phyloP scores from a whole-genome alignment of 2,113 vertebrate genomes.

The Alexandromys fortis region DNA sequence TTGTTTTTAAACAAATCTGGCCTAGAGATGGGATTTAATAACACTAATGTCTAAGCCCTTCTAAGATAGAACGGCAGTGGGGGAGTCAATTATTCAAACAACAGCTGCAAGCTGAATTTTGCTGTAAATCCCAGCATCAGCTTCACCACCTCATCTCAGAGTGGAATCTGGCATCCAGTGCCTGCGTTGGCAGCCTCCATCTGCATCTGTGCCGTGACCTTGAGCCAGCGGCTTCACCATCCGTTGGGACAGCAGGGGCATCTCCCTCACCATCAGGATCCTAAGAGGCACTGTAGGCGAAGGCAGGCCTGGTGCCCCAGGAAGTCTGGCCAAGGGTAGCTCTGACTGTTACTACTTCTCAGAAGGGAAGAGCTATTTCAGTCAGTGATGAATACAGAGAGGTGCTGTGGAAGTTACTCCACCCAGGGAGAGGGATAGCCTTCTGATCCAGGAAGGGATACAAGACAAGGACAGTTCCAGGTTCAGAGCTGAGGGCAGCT shows the following conservation, averaged over 20 bases:
- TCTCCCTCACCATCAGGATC: neutral
- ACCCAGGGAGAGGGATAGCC: neutral
- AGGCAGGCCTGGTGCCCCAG: neutral
- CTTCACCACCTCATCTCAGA: conserved; percentile 36
- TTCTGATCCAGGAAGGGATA: neutral
- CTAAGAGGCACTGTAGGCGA: neutral
- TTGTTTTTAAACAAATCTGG: conserved; percentile 25
- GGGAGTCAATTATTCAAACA: conserved; percentile 67
- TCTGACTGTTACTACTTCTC: neutral
- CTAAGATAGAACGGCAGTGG: neutral
- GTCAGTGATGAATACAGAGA: neutral
- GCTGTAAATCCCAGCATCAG: conserved; percentile 57
- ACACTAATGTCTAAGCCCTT: neutral
- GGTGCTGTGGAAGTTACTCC: neutral
- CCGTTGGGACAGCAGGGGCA: neutral
- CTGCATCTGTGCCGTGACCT: neutral
- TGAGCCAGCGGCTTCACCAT: neutral
- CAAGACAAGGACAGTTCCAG: neutral
- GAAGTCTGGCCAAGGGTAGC: neutral
- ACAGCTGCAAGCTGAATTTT: conserved; percentile 69
- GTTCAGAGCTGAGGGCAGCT: neutral
- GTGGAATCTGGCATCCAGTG: neutral
- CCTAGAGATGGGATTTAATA: conserved; percentile 14
- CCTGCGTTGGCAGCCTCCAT: neutral
- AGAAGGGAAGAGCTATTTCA: neutral